A percentile compares a stretch with the other conserved stretches of the same genome.
Evolutionary conservation across 1,140 invertebrate genomes (phyloP).

Genomic region (Hyphantria cunea): DNA sequence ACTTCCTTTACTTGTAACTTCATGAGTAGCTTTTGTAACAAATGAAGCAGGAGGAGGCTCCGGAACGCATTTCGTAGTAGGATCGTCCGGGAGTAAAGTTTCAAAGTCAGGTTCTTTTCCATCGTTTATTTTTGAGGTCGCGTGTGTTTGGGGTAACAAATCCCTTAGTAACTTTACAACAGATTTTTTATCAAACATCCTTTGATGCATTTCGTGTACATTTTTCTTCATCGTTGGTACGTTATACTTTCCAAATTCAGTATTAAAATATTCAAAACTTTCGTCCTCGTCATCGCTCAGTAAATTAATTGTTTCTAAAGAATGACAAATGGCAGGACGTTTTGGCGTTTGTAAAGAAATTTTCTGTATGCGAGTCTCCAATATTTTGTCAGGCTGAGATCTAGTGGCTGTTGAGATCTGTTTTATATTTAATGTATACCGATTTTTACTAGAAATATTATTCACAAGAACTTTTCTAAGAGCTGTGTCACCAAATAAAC

Average conservation of each 20-base stretch:
- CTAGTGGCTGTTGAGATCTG: conserved; percentile 36
- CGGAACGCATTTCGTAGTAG: background rate
- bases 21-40: background rate
- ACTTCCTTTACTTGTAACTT: too few species aligned
- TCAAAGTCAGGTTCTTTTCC: conserved; percentile 8
- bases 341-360: conserved; percentile 19
- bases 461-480: conserved; percentile 50
- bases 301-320: conserved; percentile 60
- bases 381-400: conserved; percentile 24
- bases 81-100: background rate
- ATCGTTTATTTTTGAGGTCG: background rate
- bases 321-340: background rate
- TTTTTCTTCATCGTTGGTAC: conserved; percentile 35
- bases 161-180: conserved; percentile 40
- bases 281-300: conserved; percentile 67
- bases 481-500: conserved; percentile 52
- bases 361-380: conserved; percentile 29
- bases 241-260: conserved; percentile 57
- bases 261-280: conserved; percentile 39
- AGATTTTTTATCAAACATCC: conserved; percentile 53
- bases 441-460: conserved; percentile 41
- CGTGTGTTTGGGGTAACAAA: background rate
- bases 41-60: background rate
- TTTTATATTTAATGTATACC: conserved; percentile 63
- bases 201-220: conserved; percentile 51